Base-by-base conservation (phyloP, 2,797 vertebrate genomes). In the Sebastes melanostomus region DNA sequence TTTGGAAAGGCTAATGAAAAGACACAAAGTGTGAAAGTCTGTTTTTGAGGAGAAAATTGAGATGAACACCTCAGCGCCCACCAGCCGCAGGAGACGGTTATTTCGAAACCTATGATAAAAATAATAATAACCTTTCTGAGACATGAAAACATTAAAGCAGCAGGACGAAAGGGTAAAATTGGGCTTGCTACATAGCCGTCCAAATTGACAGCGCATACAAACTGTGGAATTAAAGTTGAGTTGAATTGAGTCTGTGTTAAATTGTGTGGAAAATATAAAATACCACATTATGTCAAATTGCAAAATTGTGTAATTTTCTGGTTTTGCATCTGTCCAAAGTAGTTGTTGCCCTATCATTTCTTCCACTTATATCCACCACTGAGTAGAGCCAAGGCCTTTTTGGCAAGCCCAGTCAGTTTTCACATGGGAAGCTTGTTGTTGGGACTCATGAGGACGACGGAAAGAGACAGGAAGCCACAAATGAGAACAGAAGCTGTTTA, bases 381-480 rank as follows among this genome's bases (percentile, higher is more conserved):
- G 55, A 59, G 56, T 7, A 62, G 34, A 80, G 63, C 69, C 46
- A 66, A 65, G 36, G 68, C 50, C 72, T 82, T 84, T 60, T 87
- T 89, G 87, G 86, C 80, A 72, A 55, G 59, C 42, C 70, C 11
- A 27, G 38, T 27, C 52, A 66, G 82, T 81, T 88, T 92, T 93
- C 86, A 92, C 89, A 88, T 93, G 89, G 89, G 89, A 91, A 93
- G 85, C 72, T 87, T 83, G 75, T 77, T 76, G 68, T 68, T 78
- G 61, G 78, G 77, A 83, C 85, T 89, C 62, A 50, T 12, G 80
- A 84, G 82, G 81, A 91, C 81, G 80, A 87, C 46, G 5, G 69
- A 29, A 77, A 88, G 61, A 88, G 87, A 85, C 88, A 92, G 87
- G 88, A 93, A 94, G 81, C 92, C 89, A 90, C 86, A 92, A 92